Conservation (phyloP, 2,113 vertebrate genomes). For the Platichthys stellatus region DNA sequence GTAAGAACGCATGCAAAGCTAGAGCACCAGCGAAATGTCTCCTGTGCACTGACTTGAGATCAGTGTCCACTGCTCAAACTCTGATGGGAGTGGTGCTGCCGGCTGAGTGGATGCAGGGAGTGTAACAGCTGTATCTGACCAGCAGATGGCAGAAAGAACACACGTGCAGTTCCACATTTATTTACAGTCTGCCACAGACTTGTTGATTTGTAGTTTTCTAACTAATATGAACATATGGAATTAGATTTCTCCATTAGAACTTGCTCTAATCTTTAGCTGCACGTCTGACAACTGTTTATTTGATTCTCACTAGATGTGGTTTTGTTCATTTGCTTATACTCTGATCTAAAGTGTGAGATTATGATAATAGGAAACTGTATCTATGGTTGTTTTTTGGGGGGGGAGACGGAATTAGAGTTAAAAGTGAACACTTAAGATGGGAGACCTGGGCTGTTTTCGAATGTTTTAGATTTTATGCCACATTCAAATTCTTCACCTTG, state of each 20-base stretch:
- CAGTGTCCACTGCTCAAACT: neutral
- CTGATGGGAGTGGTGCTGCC: neutral
- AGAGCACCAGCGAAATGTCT: neutral
- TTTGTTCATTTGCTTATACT: neutral
- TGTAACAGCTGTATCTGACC: slow-evolving; percentile 45
- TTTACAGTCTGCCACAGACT: slow-evolving; percentile 7
- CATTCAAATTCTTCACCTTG: too few species aligned
- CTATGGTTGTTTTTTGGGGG: neutral
- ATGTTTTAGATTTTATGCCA: too few species aligned
- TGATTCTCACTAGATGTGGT: neutral
- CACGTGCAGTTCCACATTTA: neutral
- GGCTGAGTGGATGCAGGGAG: neutral
- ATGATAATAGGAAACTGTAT: neutral
- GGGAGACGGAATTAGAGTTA: neutral
- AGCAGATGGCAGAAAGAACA: slow-evolving; percentile 75
- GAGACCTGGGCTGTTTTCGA: too few species aligned
- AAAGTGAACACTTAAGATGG: neutral
- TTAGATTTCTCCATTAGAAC: slow-evolving; percentile 14
- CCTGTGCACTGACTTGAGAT: slow-evolving; percentile 1
- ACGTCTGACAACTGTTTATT: slow-evolving; percentile 36
- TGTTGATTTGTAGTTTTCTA: slow-evolving; percentile 21
- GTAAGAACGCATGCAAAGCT: neutral
- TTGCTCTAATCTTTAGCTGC: neutral
- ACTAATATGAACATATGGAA: slow-evolving; percentile 18
- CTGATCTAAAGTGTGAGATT: neutral